Evolutionary conservation across 2,888 invertebrate genomes (phyloP), one percentile per base, ranked within the genome.

Genomic region (Hemithea aestivaria): DNA sequence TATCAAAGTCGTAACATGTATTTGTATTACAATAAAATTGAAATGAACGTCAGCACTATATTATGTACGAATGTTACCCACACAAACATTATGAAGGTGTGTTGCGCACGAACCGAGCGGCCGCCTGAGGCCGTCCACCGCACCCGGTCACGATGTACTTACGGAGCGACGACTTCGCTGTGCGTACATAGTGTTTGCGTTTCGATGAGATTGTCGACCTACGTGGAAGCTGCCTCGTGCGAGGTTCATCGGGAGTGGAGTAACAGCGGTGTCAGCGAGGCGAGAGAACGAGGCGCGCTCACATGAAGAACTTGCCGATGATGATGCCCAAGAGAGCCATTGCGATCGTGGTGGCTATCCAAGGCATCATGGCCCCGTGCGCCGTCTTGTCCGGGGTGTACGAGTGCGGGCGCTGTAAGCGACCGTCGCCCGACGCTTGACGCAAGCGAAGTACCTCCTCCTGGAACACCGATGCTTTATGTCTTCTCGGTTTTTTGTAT

Each of bases 231-330:
- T 70, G 69, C 71, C 69, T 63, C 61, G 64, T 60, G 64, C 58
- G 62, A 63, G 45, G 33, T 25, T 38, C 43, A 30, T 31, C 51
- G 73, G 76, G 74, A 69, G 73, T 73, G 68, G 63, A 66, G 66
- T 61, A 62, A 66, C 65, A 68, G 78, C 73, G 71, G 71, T 66
- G 57, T 64, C 60, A 62, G 70, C 62, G 71, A 66, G 68, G 63
- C 53, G 39, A 30, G 32, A 27, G 66, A 57, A 65, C 73, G 72
- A 40, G 43, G 30, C 56, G 43, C 53, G 88, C 91, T 94, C 92
- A 94, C 89, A 94, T 92, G 82, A 93, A 83, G 87, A 92, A 93
- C 87, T 94, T 94, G 75, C 94, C 94, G 76, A 94, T 87, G 75
- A 94, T 87, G 70, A 94, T 89, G 73, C 94, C 93, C 70, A 94